Conservation (phyloP, 2,113 vertebrate genomes). For the Percina caprodes region DNA sequence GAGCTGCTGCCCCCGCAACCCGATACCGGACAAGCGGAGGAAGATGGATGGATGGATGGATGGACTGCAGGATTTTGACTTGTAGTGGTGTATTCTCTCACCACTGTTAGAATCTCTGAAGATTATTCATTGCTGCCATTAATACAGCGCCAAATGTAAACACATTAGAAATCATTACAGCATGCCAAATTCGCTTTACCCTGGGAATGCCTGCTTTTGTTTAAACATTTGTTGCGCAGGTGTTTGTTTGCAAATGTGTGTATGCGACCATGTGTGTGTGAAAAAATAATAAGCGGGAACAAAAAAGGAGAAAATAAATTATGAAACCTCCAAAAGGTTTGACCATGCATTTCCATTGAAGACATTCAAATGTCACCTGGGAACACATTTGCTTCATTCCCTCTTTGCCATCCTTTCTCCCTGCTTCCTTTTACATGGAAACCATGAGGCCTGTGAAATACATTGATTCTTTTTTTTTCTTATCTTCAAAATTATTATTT, state of each 20-base stretch:
- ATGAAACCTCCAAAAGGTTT: background rate
- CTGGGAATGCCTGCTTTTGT: background rate
- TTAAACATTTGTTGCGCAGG: background rate
- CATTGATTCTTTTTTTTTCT: background rate
- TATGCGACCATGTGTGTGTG: background rate
- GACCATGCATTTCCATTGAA: background rate
- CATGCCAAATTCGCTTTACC: background rate
- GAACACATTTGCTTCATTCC: constrained; percentile 2
- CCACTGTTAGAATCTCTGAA: too few species aligned
- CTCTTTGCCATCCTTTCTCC: background rate
- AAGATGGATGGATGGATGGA: too few species aligned
- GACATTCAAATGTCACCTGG: constrained; percentile 15
- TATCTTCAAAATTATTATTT: constrained; percentile 37
- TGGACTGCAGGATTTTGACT: too few species aligned
- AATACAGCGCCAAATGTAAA: background rate
- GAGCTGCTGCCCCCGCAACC: too few species aligned
- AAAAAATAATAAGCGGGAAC: background rate
- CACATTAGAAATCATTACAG: background rate
- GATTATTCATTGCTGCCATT: background rate
- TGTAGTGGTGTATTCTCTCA: too few species aligned
- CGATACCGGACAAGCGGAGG: too few species aligned
- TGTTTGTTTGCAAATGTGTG: background rate
- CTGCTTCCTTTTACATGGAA: background rate
- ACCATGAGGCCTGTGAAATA: background rate
- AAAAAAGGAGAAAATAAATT: background rate